phyloP scores from a whole-genome alignment of 2,113 vertebrate genomes.

The Urocynchramus pylzowi region DNA sequence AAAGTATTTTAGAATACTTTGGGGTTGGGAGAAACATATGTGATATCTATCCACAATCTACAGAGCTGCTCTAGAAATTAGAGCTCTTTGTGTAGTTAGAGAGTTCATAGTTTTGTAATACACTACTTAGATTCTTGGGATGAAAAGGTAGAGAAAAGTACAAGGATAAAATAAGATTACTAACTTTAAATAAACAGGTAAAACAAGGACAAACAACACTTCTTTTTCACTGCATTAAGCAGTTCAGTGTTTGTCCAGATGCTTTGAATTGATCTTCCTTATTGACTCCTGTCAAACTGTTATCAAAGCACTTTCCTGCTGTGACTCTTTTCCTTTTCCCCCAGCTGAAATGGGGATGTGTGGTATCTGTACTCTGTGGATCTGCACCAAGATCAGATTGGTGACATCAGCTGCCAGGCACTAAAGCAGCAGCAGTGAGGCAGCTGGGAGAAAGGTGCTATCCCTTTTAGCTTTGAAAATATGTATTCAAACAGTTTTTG shows the following conservation, averaged over 20 bases:
- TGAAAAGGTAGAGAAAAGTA: not conserved
- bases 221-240: not conserved
- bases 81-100: not conserved
- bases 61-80: not conserved
- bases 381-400: not conserved
- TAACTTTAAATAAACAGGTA: not conserved
- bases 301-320: not conserved
- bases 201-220: not conserved
- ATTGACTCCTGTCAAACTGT: not conserved
- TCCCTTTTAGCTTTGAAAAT: not conserved
- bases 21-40: not conserved
- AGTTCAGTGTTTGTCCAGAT: not conserved
- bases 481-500: not conserved
- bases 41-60: not conserved
- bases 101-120: not conserved
- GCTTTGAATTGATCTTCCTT: not conserved
- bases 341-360: not conserved
- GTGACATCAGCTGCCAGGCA: not conserved
- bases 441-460: not conserved
- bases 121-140: not conserved
- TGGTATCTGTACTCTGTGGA: not conserved
- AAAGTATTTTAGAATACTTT: not conserved
- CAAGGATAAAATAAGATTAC: not conserved
- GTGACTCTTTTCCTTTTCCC: not conserved
- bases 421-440: not conserved